Conservation (phyloP, 1,140 invertebrate species). For the Lasaia peninsularis region DNA sequence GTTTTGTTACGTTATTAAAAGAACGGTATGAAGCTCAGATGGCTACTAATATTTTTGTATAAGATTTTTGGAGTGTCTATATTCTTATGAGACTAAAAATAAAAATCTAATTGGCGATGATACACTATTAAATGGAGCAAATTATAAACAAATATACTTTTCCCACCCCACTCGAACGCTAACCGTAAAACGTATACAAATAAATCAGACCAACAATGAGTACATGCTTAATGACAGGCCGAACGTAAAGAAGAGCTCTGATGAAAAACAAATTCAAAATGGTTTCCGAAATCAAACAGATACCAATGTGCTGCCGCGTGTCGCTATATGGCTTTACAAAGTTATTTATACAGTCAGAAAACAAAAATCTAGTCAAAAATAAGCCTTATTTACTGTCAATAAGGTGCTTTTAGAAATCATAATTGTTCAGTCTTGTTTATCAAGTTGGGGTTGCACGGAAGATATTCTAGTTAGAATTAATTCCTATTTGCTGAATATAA, state of each 20-base stretch:
- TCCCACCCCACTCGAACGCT: conserved; percentile 39
- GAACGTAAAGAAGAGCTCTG: conserved; percentile 58
- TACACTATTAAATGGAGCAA: conserved; percentile 23
- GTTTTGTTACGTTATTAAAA: too few relatives aligned
- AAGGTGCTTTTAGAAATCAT: neutral
- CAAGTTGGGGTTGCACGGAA: conserved; percentile 13
- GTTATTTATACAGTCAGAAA: conserved; percentile 16
- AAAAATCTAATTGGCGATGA: neutral
- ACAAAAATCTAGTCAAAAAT: conserved; percentile 18
- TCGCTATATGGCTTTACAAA: conserved; percentile 37
- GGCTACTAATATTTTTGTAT: too few relatives aligned
- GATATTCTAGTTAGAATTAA: conserved; percentile 27
- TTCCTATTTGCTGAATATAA: conserved; percentile 11
- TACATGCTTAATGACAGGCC: conserved; percentile 64
- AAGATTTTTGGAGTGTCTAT: neutral
- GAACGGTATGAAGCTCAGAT: too few relatives aligned
- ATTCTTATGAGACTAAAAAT: neutral
- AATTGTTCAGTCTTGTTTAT: neutral
- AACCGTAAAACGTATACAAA: conserved; percentile 58
- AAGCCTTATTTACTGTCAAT: conserved; percentile 18
- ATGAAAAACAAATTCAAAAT: conserved; percentile 74
- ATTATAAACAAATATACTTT: conserved; percentile 31
- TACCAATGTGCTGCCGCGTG: conserved; percentile 70
- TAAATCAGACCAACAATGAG: conserved; percentile 56
- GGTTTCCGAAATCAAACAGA: conserved; percentile 71